Evolutionary conservation across 2,888 invertebrate species (phyloP).

Genomic region (Leptinotarsa peninsularis): DNA sequence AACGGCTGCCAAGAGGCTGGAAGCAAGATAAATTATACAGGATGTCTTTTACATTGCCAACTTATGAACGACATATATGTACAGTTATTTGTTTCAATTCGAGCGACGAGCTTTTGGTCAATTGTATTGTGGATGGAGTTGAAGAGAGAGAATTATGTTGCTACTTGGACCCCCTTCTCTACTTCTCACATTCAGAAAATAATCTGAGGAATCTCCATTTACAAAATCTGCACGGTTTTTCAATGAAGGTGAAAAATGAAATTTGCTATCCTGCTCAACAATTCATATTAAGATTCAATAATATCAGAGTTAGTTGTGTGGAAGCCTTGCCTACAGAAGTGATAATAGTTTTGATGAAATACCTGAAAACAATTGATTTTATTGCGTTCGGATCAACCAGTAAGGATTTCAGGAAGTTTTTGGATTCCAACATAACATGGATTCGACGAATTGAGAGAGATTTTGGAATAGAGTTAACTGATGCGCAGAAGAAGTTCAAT

Average conservation of each 20-base stretch:
- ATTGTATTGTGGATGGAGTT: constrained; percentile 56
- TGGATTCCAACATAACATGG: constrained; percentile 48
- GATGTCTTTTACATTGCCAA: constrained; percentile 54
- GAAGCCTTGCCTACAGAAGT: constrained; percentile 65
- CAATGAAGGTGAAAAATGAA: constrained; percentile 57
- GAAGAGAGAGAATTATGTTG: constrained; percentile 47
- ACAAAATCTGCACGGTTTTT: constrained; percentile 59
- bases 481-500: constrained; percentile 14
- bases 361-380: constrained; percentile 51
- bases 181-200: constrained; percentile 52
- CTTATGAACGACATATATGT: constrained; percentile 52
- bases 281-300: constrained; percentile 41
- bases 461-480: constrained; percentile 22
- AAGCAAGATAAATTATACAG: constrained; percentile 51
- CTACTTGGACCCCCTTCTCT: constrained; percentile 58
- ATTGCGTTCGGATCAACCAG: constrained; percentile 52
- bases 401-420: constrained; percentile 52
- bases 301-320: constrained; percentile 54
- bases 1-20: constrained; percentile 54
- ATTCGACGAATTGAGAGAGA: constrained; percentile 40
- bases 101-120: constrained; percentile 60
- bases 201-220: constrained; percentile 46
- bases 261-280: constrained; percentile 59
- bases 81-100: constrained; percentile 53
- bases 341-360: constrained; percentile 55